Conservation (phyloP, 2,888 invertebrate genomes). For the Drosophila meridiana region DNA sequence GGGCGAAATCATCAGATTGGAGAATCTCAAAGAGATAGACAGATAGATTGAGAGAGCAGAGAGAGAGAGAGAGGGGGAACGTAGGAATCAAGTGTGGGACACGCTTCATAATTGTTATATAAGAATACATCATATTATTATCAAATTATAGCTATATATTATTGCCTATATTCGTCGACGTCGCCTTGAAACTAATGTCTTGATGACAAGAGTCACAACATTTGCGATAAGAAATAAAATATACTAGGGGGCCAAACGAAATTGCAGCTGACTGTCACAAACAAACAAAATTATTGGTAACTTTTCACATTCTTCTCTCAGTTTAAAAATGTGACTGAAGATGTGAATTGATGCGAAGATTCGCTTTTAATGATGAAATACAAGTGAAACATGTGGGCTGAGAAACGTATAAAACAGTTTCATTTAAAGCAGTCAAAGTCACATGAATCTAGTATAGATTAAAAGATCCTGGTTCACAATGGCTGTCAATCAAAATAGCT, state of each 20-base stretch:
- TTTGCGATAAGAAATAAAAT: slow-evolving; percentile 36
- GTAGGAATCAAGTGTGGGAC: slow-evolving; percentile 23
- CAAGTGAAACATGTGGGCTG: not conserved
- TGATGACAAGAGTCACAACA: not conserved
- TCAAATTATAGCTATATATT: slow-evolving; percentile 7
- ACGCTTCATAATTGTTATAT: slow-evolving; percentile 27
- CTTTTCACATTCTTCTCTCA: not conserved
- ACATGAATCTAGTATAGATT: not conserved
- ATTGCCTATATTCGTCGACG: not conserved
- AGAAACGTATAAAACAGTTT: not conserved
- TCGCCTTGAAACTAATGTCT: slow-evolving; percentile 1
- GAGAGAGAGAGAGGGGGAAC: slow-evolving; percentile 1
- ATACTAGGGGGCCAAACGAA: slow-evolving; percentile 12
- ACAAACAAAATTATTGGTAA: not conserved
- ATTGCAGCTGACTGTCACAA: not conserved
- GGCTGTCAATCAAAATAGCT: not conserved
- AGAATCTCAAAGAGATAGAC: not conserved
- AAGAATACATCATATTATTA: slow-evolving; percentile 22
- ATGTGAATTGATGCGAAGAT: not conserved
- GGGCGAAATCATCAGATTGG: slow-evolving; percentile 3
- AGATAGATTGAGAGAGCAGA: not conserved
- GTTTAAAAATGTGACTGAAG: not conserved
- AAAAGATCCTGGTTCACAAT: not conserved
- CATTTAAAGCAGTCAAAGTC: not conserved
- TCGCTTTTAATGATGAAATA: not conserved